Base-by-base conservation (phyloP, 2,797 vertebrate genomes). In the Hybognathus amarus region DNA sequence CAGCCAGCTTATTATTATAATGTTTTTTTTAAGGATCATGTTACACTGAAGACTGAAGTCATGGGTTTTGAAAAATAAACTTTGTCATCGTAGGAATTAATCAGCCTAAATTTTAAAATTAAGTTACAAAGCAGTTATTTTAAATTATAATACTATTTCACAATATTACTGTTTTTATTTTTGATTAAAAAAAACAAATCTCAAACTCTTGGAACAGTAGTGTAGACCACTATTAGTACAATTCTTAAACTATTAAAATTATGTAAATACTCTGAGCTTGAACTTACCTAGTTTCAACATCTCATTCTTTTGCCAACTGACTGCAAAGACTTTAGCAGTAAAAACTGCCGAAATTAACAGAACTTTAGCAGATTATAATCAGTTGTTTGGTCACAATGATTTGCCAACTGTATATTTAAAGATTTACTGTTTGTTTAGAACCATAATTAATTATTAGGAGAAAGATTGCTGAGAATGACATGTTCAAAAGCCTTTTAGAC, bases 361-460 rank as follows among this genome's bases (percentile, higher is more conserved):
- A 30, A 73, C 27, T 75, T 0, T 33, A 40, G 73, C 20, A 38
- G 52, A 56, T 75, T 52, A n/a, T 74, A 74, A 54, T 54, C 3
- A 59, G 24, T 59, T 38, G 12, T 56, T 74, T 74, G 30, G 5
- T 75, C 13, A 24, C 50, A 56, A 10, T 75, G 12, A 38, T 56
- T 75, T 75, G 50, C 17, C 73, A 56, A 17, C 52, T 15, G 22
- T 76, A 66, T 66, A 38, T 66, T 66, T 20, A 59, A 76, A 59
- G 33, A 59, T 76, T 24, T 76, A n/a, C 36, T 24, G 13, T 76
- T 76, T 40, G n/a, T 76, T 24, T 76, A 13, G n/a, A 18, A 5
- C 2, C 5, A 66, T 82, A 63, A 73, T 45, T 17, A 36, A 36
- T 69, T 54, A 38, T 20, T 59, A 4, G 30, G 30, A 75, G 33